Percentiles rank a stretch among this genome's conserved stretches.
These are phyloP conservation scores for Crocallis elinguaria DNA, from an alignment of 2,888 invertebrate species.

Conservation along the genomic window DNA sequence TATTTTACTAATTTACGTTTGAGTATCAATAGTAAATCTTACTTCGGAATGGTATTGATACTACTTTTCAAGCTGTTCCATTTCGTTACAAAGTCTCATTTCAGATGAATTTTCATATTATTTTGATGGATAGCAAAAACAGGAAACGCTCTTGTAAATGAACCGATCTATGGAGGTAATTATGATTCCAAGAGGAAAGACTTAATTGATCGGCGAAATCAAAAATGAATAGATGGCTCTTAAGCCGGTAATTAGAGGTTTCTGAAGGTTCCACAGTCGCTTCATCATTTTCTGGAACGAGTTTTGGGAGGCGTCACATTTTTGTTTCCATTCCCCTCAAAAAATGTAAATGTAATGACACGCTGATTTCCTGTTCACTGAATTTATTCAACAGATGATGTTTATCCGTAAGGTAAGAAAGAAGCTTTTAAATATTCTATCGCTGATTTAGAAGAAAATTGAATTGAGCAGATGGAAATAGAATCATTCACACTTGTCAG, in stretches of 20 bases:
- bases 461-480: constrained; percentile 23
- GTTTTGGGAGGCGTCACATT: not conserved
- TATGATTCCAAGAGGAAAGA: not conserved
- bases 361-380: constrained; percentile 11
- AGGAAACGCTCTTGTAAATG: not conserved
- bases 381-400: constrained; percentile 12
- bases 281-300: constrained; percentile 3
- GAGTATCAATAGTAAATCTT: no score
- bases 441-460: constrained; percentile 21
- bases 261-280: not conserved
- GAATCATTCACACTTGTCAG: constrained; percentile 24
- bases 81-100: no score
- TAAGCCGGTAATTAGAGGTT: constrained; percentile 1
- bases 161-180: not conserved
- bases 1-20: no score
- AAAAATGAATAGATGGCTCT: not conserved
- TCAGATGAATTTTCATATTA: no score
- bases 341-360: constrained; percentile 3
- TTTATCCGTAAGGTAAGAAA: constrained; percentile 13
- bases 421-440: constrained; percentile 17
- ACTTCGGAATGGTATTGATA: no score
- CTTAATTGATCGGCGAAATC: not conserved
- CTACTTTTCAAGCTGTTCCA: no score
- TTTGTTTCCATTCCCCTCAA: not conserved
- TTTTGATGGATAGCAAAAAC: not conserved